Base-by-base conservation (phyloP, 2,888 invertebrate genomes). In the Callinectes sapidus region DNA sequence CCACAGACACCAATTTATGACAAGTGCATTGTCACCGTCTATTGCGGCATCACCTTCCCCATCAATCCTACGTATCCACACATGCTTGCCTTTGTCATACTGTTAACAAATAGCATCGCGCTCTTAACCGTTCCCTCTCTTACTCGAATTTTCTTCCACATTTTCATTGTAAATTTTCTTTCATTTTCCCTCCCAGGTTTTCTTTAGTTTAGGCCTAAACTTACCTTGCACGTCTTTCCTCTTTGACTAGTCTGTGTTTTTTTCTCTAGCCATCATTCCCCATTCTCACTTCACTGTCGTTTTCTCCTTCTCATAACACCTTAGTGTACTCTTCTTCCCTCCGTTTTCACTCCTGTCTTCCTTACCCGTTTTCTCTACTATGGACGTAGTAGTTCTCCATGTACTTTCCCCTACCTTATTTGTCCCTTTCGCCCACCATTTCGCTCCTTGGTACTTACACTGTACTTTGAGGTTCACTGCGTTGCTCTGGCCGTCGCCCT, bases 401-500 rank as follows among this genome's bases (percentile, higher is more conserved):
- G 10, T 5, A 28, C 13, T n/a, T 71, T 28, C 71, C 71, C 71
- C 28, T 35, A 2, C n/a, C 61, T 16, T 6, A 32, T 5, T 18
- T n/a, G 16, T 35, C 32, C 71, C 81, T 28, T 48, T 48, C 54
- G 54, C 85, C n/a, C 90, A 23, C 90, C 55, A 54, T 2, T 54
- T 14, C 55, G 18, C 32, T 18, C 42, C 18, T 1, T 10, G 23
- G 32, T 48, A 97, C 98, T 98, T 96, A 98, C 98, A 98, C 97
- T 98, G 98, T 95, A 98, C 97, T 96, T 98, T 97, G 91, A 98
- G 96, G 95, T 97, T 97, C 81, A 98, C 97, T 87, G 97, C 96
- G 95, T 97, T 97, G 95, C 98, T 98, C 95, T 97, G 97, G 16
- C 98, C 98, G 95, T 98, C 98, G 0, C 98, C 98, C 96, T 98